These are phyloP conservation scores for Phymatocera aterrima DNA, from an alignment of 2,888 invertebrate species.

Conservation along the genomic window DNA sequence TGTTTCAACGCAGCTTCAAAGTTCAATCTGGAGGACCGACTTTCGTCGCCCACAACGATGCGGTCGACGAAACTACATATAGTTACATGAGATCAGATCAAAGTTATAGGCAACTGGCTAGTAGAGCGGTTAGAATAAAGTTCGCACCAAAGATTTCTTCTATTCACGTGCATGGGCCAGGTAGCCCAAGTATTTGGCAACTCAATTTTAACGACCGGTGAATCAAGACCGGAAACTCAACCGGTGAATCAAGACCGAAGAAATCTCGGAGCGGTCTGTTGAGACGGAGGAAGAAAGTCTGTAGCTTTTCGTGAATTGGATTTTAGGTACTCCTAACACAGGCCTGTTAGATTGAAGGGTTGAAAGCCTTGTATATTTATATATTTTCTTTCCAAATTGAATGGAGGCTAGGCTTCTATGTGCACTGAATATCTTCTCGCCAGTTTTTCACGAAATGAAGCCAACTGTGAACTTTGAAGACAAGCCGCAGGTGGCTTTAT, in stretches of 20 bases:
- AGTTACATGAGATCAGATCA: not conserved
- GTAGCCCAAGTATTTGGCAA: no score
- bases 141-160: not conserved
- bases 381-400: not conserved
- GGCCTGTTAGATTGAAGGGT: conserved; percentile 23
- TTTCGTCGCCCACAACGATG: not conserved
- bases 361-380: conserved; percentile 9
- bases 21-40: not conserved
- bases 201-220: not conserved
- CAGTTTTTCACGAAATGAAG: not conserved
- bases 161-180: no score
- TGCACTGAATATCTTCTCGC: not conserved
- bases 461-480: conserved; percentile 20
- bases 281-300: not conserved
- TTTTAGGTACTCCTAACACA: not conserved
- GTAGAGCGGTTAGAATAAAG: not conserved
- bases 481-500: conserved; percentile 21
- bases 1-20: conserved; percentile 9
- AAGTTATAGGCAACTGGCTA: not conserved
- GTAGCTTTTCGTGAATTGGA: not conserved
- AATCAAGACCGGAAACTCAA: not conserved
- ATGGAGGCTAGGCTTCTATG: not conserved
- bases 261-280: not conserved
- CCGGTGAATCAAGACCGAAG: not conserved
- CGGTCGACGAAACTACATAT: not conserved